Base-by-base conservation (phyloP, 2,113 vertebrate genomes). In the Arizona elegans region DNA sequence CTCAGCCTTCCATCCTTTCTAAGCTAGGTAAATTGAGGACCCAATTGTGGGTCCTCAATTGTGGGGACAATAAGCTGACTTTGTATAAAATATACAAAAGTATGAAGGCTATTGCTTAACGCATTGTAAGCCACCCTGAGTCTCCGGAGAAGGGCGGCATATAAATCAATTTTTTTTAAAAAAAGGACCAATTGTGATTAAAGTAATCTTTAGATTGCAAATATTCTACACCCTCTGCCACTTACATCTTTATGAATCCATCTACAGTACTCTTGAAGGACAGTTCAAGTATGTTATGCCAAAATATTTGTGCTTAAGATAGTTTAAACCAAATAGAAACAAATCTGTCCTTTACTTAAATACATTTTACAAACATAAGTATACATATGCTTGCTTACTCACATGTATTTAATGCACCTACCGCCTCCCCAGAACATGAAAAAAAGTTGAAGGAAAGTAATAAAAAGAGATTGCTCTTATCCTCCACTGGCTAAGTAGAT, bases 231-330 rank as follows among this genome's bases (percentile, higher is more conserved):
- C 13, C 21, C 86, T 1, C 10, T 50, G 81, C 4, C 21, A 54
- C n/a, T 53, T 17, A 26, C 12, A 38, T 8, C 23, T 94, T 88
- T 56, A 95, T 94, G 87, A 91, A 65, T 88, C 96, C 93, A 12
- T 87, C 75, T 24, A 75, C 43, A 75, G 24, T 55, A 52, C 23
- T 88, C 70, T 75, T 5, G 43, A 53, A 29, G 21, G 21, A 65
- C 24, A 88, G 29, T 23, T 55, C 23, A 88, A 55, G n/a, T 47
- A 21, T 55, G 5, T 19, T 38, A 55, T 54, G 26, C 23, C 55
- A 92, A 58, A 62, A 5, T 56, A 87, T 92, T 92, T 87, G 55
- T 62, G 59, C 43, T n/a, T 87, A n/a, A 52, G 13, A 3, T 52
- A 54, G 12, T 11, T 86, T 26, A n/a, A 19, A 50, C 38, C 81